A percentile compares a stretch with the other conserved stretches of the same genome.
Conservation (phyloP, 2,888 invertebrate species). For the Plagodis dolabraria region DNA sequence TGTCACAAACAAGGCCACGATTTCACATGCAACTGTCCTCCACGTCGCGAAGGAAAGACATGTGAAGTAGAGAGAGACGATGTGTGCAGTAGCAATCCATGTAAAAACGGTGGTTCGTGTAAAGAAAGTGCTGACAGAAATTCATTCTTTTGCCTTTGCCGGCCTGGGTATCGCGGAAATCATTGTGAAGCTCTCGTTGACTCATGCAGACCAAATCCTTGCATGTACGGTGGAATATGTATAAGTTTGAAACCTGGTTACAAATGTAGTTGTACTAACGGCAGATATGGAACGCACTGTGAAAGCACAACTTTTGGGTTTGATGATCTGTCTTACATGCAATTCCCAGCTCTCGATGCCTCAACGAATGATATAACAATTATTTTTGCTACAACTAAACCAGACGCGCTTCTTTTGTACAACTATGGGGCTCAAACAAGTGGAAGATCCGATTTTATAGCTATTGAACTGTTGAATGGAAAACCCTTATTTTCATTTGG, state of each 20-base stretch:
- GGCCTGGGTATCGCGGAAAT: conserved; percentile 95
- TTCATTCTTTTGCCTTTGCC: conserved; percentile 95
- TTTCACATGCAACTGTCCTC: conserved; percentile 92
- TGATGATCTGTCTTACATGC: conserved; percentile 94
- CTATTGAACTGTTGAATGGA: conserved; percentile 94
- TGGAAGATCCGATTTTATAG: conserved; percentile 96
- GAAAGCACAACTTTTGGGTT: conserved; percentile 96
- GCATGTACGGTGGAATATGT: conserved; percentile 94
- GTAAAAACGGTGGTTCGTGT: conserved; percentile 96
- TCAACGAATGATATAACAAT: conserved; percentile 96
- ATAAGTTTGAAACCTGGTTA: conserved; percentile 95
- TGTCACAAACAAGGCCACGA: conserved; percentile 94
- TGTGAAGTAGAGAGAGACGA: conserved; percentile 94
- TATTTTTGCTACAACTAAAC: conserved; percentile 95
- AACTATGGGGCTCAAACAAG: conserved; percentile 95
- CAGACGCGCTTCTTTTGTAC: conserved; percentile 94
- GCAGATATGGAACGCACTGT: conserved; percentile 95
- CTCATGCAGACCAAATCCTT: conserved; percentile 97
- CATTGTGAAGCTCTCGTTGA: conserved; percentile 95
- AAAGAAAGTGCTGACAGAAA: conserved; percentile 94
- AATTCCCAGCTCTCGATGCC: conserved; percentile 93
- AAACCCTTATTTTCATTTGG: conserved; percentile 95
- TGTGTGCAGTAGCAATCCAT: conserved; percentile 93
- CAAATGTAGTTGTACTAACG: conserved; percentile 93
- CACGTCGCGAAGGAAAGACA: conserved; percentile 91